Evolutionary conservation across 2,888 invertebrate species (phyloP).

Genomic region (Acronicta alni): DNA sequence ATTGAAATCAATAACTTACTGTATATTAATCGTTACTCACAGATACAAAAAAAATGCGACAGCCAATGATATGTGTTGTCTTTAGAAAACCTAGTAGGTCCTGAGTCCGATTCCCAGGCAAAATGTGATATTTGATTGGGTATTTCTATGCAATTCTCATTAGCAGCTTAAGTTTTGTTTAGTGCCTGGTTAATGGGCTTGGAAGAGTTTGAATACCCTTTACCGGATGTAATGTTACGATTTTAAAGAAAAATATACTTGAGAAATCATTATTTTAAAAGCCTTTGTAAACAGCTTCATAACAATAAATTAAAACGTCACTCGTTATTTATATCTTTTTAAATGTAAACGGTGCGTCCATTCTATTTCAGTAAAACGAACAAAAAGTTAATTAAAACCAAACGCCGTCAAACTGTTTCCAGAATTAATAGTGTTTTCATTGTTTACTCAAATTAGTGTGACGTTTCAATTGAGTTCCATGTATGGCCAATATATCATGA

Average conservation of each 20-base stretch:
- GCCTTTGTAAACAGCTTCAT: conserved; percentile 1
- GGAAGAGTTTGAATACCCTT: too few species aligned
- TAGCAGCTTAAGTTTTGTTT: too few species aligned
- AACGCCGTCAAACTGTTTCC: conserved; percentile 11
- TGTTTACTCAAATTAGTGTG: conserved; percentile 37
- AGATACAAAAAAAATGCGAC: too few species aligned
- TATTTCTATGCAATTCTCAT: too few species aligned
- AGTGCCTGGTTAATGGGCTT: too few species aligned
- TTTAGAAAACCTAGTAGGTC: too few species aligned
- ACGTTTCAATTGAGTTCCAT: conserved; percentile 25
- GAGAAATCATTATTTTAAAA: background rate
- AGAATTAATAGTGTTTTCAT: conserved; percentile 24
- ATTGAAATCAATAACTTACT: too few species aligned
- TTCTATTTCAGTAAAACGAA: conserved; percentile 20
- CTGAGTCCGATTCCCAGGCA: too few species aligned
- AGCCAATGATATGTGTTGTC: too few species aligned
- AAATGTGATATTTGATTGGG: too few species aligned
- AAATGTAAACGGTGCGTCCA: background rate
- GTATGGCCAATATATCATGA: background rate
- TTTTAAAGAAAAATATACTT: background rate
- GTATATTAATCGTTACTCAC: too few species aligned
- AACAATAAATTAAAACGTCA: conserved; percentile 16
- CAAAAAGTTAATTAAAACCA: conserved; percentile 36
- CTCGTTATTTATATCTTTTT: conserved; percentile 15
- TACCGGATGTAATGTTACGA: too few species aligned